Percentiles rank a stretch among this genome's conserved stretches.
These are phyloP conservation scores for Sycophaga agraensis DNA, from an alignment of 1,140 invertebrate species.

Conservation along the genomic window DNA sequence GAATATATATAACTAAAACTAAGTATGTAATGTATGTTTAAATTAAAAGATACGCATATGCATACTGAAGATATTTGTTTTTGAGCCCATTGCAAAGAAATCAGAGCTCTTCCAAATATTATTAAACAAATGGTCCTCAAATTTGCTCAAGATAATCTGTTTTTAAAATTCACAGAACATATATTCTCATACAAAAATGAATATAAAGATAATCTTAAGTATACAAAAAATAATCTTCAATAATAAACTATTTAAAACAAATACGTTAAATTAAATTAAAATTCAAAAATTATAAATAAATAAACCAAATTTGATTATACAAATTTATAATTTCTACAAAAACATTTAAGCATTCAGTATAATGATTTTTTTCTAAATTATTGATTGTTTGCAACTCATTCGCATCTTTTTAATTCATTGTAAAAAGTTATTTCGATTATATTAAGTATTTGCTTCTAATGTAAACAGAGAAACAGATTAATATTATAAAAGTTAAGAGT, in stretches of 20 bases:
- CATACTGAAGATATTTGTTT: too few species aligned
- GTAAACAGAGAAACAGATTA: neutral
- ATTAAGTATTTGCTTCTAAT: neutral
- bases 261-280: slow-evolving; percentile 10
- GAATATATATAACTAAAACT: too few species aligned
- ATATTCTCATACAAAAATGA: too few species aligned
- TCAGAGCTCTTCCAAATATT: too few species aligned
- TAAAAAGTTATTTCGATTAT: slow-evolving; percentile 13
- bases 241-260: neutral
- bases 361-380: slow-evolving; percentile 16
- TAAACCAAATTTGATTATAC: slow-evolving; percentile 15
- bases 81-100: too few species aligned
- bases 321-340: too few species aligned
- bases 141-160: too few species aligned
- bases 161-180: too few species aligned
- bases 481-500: slow-evolving; percentile 6
- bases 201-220: too few species aligned
- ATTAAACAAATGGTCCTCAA: too few species aligned
- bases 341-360: neutral
- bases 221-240: neutral
- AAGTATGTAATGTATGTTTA: too few species aligned
- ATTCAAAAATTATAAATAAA: neutral
- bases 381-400: slow-evolving; percentile 27
- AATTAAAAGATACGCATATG: too few species aligned
- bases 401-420: neutral